phyloP scores from a whole-genome alignment of 2,113 vertebrate species.

The Brachypteracias leptosomus region DNA sequence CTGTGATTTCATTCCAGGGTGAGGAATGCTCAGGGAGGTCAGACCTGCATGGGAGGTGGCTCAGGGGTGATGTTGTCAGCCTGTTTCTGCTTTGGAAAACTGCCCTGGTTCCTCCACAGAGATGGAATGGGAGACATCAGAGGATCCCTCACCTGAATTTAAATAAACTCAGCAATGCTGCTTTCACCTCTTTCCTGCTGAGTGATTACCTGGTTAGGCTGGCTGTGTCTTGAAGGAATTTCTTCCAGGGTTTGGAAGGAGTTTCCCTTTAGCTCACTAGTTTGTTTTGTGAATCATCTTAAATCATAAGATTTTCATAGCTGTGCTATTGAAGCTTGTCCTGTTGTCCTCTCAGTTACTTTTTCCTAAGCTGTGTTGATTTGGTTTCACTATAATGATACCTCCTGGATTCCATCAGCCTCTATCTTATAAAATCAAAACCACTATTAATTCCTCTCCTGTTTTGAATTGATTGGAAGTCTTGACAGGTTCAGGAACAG shows the following conservation, averaged over 20 bases:
- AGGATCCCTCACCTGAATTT: neutral
- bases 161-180: neutral
- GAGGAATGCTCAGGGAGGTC: neutral
- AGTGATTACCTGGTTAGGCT: neutral
- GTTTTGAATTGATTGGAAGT: neutral
- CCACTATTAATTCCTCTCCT: neutral
- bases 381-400: neutral
- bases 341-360: neutral
- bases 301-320: neutral
- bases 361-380: neutral
- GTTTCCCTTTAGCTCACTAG: neutral
- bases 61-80: neutral
- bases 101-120: neutral
- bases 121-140: neutral
- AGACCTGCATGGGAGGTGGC: neutral
- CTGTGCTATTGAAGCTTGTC: neutral
- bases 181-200: neutral
- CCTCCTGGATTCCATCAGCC: neutral
- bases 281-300: constrained; percentile 1
- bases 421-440: neutral
- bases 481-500: too few species aligned
- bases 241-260: neutral
- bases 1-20: neutral
- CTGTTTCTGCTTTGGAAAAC: neutral
- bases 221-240: neutral